Percentiles rank a stretch among this genome's conserved stretches.
These are phyloP conservation scores for Sminthurides aquaticus DNA, from an alignment of 2,888 invertebrate genomes.

Conservation along the genomic window DNA sequence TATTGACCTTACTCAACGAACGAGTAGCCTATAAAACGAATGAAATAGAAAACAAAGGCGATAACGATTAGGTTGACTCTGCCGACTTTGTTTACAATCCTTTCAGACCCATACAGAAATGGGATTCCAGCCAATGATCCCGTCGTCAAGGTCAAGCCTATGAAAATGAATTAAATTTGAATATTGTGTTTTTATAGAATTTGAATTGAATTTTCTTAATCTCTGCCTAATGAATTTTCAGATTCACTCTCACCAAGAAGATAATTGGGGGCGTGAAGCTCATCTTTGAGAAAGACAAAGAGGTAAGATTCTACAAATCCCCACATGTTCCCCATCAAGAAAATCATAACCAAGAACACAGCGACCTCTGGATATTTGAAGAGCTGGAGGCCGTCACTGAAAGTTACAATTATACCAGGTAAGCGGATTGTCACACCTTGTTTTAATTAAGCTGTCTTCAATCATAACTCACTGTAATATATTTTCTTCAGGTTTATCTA, in stretches of 20 bases:
- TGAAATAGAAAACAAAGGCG: constrained; percentile 76
- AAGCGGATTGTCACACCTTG: not conserved
- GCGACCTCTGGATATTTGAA: constrained; percentile 63
- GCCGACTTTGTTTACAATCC: constrained; percentile 70
- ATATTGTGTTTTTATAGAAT: not conserved
- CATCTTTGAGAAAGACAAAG: constrained; percentile 69
- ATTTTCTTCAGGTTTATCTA: constrained; percentile 41
- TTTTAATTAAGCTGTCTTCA: too few species aligned
- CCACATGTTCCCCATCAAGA: constrained; percentile 76
- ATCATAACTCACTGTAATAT: constrained; percentile 30
- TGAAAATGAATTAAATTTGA: constrained; percentile 3
- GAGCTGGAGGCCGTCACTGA: constrained; percentile 31
- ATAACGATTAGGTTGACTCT: constrained; percentile 76
- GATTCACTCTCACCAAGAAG: constrained; percentile 57
- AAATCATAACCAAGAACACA: constrained; percentile 70
- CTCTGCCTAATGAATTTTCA: not conserved
- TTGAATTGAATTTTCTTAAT: not conserved
- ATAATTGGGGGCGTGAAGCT: constrained; percentile 74
- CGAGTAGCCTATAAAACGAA: constrained; percentile 73
- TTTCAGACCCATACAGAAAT: constrained; percentile 74
- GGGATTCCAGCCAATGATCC: constrained; percentile 76
- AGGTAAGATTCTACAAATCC: constrained; percentile 83
- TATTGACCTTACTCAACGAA: constrained; percentile 64
- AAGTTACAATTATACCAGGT: constrained; percentile 4
- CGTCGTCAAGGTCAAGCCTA: constrained; percentile 74